These are phyloP conservation scores for Mylabris sibirica DNA, from an alignment of 2,888 invertebrate genomes.

Conservation along the genomic window DNA sequence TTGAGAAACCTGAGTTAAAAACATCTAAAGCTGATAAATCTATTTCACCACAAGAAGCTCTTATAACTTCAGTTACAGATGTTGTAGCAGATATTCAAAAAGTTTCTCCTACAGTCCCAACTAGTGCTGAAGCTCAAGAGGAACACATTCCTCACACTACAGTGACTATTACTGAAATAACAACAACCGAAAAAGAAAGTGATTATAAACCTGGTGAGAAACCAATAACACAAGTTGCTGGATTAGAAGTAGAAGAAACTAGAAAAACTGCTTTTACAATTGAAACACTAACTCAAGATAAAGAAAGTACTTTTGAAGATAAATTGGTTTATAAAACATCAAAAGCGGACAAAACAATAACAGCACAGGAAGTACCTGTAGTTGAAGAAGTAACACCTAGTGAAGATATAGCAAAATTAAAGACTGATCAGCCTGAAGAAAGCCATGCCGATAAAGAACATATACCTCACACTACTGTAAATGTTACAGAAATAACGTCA, in stretches of 20 bases:
- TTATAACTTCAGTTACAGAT: conserved; percentile 46
- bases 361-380: conserved; percentile 15
- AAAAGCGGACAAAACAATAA: conserved; percentile 16
- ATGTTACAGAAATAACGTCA: conserved; percentile 44
- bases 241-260: conserved; percentile 19
- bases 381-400: conserved; percentile 16
- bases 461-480: conserved; percentile 38
- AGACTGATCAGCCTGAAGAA: conserved; percentile 27
- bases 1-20: conserved; percentile 43
- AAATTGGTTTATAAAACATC: conserved; percentile 23
- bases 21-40: conserved; percentile 44
- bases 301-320: conserved; percentile 41
- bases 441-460: conserved; percentile 42
- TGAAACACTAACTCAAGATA: conserved; percentile 21
- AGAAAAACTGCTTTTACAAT: conserved; percentile 18
- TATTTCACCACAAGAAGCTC: conserved; percentile 52
- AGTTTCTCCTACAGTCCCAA: conserved; percentile 36
- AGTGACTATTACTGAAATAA: conserved; percentile 41
- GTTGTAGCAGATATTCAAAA: conserved; percentile 42
- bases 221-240: conserved; percentile 21
- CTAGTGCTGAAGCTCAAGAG: conserved; percentile 36
- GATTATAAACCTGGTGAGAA: conserved; percentile 18
- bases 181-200: conserved; percentile 40
- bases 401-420: conserved; percentile 12
- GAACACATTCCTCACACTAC: conserved; percentile 40